Evolutionary conservation across 2,888 invertebrate species (phyloP), one percentile per base, ranked within the genome.

Genomic region (Hirudinaria manillensis): DNA sequence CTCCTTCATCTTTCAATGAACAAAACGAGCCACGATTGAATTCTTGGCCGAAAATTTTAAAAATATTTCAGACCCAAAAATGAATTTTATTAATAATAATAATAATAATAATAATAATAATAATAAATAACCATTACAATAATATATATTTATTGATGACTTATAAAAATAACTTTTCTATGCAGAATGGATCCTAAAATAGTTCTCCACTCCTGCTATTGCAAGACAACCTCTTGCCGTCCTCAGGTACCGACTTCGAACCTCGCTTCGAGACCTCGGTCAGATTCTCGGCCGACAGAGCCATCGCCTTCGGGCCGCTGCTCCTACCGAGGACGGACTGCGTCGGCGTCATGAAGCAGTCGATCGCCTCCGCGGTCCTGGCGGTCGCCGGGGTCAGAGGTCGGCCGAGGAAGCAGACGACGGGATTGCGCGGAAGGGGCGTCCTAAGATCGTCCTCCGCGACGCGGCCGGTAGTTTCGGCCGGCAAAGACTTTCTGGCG

Each of bases 171-270:
- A 7, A 45, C 13, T 45, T 16, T 16, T 45, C 10, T 1, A 7
- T 45, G n/a, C n/a, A 10, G 24, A 61, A 61, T 4, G 10, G n/a
- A 7, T 16, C 21, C 29, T 61, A 61, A 29, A 61, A 61, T 10
- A 16, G 29, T 19, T 61, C 61, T n/a, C 10, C 61, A 10, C 29
- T 61, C 3, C 29, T 3, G 61, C 61, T 61, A n/a, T 61, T 61
- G 61, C 61, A 61, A 29, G 24, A 27, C 3, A 61, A n/a, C 19
- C 61, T 61, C 61, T 61, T 61, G 61, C n/a, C n/a, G n/a, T 61
- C 61, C 24, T 7, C 13, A 61, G 61, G 21, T n/a, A 1, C 29
- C 1, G 61, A 16, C 61, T 21, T 29, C 61, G 19, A 29, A 61
- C 29, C 29, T n/a, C n/a, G 24, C 29, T n/a, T 61, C 29, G 61